Percentiles rank a stretch among this genome's conserved stretches.
These are phyloP conservation scores for Etheostoma perlongum DNA, from an alignment of 2,797 vertebrate genomes.

Conservation along the genomic window DNA sequence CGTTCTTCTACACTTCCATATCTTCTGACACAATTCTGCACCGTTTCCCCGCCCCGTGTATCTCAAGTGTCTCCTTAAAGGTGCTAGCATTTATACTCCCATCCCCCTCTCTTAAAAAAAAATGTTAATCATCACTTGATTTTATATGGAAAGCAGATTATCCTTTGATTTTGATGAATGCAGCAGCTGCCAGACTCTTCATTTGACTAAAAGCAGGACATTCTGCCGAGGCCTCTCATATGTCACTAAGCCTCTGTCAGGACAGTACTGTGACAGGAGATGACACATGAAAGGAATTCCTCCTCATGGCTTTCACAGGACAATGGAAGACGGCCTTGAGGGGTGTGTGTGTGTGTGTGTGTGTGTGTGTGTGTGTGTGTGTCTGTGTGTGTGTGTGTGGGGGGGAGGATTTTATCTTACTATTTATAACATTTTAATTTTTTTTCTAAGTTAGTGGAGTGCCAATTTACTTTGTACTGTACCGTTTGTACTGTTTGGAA, in stretches of 20 bases:
- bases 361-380: slow-evolving; percentile 25
- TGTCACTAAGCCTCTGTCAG: slow-evolving; percentile 80
- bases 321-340: slow-evolving; percentile 76
- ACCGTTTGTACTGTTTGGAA: too few relatives aligned
- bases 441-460: too few relatives aligned
- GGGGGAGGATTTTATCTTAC: background rate
- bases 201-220: slow-evolving; percentile 82
- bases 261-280: slow-evolving; percentile 70
- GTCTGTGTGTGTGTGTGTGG: slow-evolving; percentile 8
- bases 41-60: slow-evolving; percentile 66
- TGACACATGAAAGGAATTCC: slow-evolving; percentile 78
- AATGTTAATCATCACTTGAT: slow-evolving; percentile 84
- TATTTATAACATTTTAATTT: too few relatives aligned
- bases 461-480: too few relatives aligned
- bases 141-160: slow-evolving; percentile 85
- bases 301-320: slow-evolving; percentile 74
- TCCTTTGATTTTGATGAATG: slow-evolving; percentile 81
- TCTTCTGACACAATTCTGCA: slow-evolving; percentile 60
- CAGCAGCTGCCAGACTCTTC: slow-evolving; percentile 79
- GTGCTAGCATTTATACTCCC: slow-evolving; percentile 55
- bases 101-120: slow-evolving; percentile 55
- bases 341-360: slow-evolving; percentile 11
- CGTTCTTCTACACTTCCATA: slow-evolving; percentile 64
- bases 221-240: slow-evolving; percentile 68
- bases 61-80: slow-evolving; percentile 86